Base-by-base conservation (phyloP, 2,888 invertebrate species). In the Actias luna region DNA sequence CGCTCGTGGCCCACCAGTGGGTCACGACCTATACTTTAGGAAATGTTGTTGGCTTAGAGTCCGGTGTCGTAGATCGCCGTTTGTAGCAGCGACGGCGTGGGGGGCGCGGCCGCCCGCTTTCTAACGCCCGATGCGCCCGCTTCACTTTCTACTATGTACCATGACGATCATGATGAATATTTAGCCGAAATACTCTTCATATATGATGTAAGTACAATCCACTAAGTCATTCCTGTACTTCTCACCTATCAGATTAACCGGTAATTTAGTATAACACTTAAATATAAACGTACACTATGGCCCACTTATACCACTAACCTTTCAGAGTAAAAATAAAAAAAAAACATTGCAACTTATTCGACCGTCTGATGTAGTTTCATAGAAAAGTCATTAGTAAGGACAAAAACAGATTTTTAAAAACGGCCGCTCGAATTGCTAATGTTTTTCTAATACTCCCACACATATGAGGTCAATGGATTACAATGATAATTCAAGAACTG, bases 101-200 rank as follows among this genome's bases (percentile, higher is more conserved):
- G 77, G 72, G 76, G 80, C 75, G 78, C 80, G 77, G 77, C 76
- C 71, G 81, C 79, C 84, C 85, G 90, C 92, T 91, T 91, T 91
- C 92, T 91, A 91, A 79, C 88, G 84, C 78, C 84, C 82, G 87
- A 85, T 87, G 87, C 85, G 85, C 84, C 83, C 71, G 83, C 90
- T 89, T 91, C 91, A 91, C 91, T 92, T 92, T 92, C 91, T 91
- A 92, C 85, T 86, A 85, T 87, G 74, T 78, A 79, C 85, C 78
- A 85, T 79, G 80, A 77, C 75, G 55, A 27, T 55, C 29, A n/a
- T n/a, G n/a, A n/a, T 29, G 29, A 27, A 22, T 22, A 50, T 55
- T 29, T 55, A 29, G 29, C 55, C 29, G 29, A 55, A 55, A 29
- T 55, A 29, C 29, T n/a, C 29, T 55, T 29, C n/a, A 29, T 8